Conservation (phyloP, 2,888 invertebrate genomes). For the Nycteola revayana region DNA sequence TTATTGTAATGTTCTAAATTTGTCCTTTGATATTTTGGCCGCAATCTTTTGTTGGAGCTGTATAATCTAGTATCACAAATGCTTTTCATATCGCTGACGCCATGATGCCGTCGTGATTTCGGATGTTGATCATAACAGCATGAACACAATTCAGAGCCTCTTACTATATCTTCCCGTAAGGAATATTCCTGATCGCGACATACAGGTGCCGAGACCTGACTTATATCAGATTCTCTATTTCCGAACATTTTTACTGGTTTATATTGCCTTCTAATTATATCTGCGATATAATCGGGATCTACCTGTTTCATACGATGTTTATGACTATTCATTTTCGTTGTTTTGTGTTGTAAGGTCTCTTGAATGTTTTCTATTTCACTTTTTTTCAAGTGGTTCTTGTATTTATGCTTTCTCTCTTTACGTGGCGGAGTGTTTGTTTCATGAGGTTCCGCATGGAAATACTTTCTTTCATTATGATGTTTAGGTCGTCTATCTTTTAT, state of each 20-base stretch:
- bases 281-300: constrained; percentile 62
- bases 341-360: constrained; percentile 28
- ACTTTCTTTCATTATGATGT: constrained; percentile 25
- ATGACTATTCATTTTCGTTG: constrained; percentile 28
- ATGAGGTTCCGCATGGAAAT: constrained; percentile 22
- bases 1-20: constrained; percentile 50
- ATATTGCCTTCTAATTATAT: constrained; percentile 66
- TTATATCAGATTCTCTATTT: constrained; percentile 52
- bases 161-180: constrained; percentile 39
- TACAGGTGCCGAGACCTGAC: constrained; percentile 66
- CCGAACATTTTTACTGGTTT: constrained; percentile 61
- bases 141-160: constrained; percentile 53
- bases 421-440: constrained; percentile 14
- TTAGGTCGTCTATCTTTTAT: constrained; percentile 19
- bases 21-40: constrained; percentile 35
- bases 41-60: constrained; percentile 43
- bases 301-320: constrained; percentile 36
- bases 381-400: constrained; percentile 20
- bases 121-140: constrained; percentile 42
- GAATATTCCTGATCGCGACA: constrained; percentile 63
- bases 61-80: constrained; percentile 63
- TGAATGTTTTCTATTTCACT: constrained; percentile 25
- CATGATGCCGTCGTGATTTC: too few species aligned
- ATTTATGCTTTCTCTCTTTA: constrained; percentile 31
- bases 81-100: constrained; percentile 53